phyloP scores from a whole-genome alignment of 2,888 invertebrate species.

The Dryobota labecula region DNA sequence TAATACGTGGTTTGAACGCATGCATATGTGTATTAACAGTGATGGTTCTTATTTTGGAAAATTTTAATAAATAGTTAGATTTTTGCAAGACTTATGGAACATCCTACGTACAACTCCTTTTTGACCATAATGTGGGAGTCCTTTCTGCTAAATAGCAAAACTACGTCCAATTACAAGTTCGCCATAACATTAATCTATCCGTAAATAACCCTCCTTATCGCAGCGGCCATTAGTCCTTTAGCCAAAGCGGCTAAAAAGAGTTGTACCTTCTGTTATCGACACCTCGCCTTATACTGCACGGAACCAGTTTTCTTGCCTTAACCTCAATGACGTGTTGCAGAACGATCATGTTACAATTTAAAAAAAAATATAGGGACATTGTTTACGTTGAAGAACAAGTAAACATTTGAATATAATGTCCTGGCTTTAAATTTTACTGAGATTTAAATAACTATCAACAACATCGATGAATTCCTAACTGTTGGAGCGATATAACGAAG shows the following conservation, averaged over 20 bases:
- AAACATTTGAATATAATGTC: not conserved
- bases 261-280: slow-evolving; percentile 50
- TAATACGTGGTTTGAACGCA: no score
- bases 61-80: no score
- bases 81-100: no score
- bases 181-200: slow-evolving; percentile 7
- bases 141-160: no score
- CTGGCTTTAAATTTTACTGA: no score
- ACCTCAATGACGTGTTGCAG: slow-evolving; percentile 59
- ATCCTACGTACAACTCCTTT: no score
- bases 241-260: slow-evolving; percentile 42
- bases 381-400: slow-evolving; percentile 25
- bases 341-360: slow-evolving; percentile 57
- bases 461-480: not conserved
- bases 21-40: no score
- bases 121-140: no score
- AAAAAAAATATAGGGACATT: slow-evolving; percentile 30
- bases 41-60: no score
- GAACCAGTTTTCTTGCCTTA: slow-evolving; percentile 60
- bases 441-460: not conserved
- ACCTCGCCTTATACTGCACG: slow-evolving; percentile 36
- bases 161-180: slow-evolving; percentile 4
- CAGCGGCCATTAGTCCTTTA: slow-evolving; percentile 19
- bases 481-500: no score
- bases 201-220: slow-evolving; percentile 45